Base-by-base conservation (phyloP, 1,140 invertebrate genomes). In the Antheraea mylitta region DNA sequence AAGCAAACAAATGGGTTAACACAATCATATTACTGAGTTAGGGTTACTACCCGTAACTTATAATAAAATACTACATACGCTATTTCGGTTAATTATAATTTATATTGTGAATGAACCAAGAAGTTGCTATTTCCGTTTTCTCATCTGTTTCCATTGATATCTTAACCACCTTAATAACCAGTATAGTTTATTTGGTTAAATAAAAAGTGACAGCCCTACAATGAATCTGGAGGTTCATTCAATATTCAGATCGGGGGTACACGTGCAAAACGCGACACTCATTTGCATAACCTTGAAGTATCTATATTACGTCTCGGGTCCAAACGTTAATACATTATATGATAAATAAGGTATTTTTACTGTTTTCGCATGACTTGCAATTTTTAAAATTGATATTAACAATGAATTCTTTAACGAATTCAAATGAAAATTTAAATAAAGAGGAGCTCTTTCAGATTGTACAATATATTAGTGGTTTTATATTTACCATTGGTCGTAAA, bases 311-410 rank as follows among this genome's bases (percentile, higher is more conserved):
- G 45, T 53, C 10, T 13, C 45, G 45, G 45, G 45, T 53, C 45
- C 45, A 53, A 53, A 53, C 45, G 45, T n/a, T n/a, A 11, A 13
- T 10, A 13, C 45, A 16, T 5, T 16, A 9, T 53, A 53, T 53
- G 13, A 53, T 53, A 53, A 53, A 53, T n/a, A 53, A 53, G 16
- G 7, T 13, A 42, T 42, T 9, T 58, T 60, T 60, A 19, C 22
- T 60, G 59, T 60, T 30, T 19, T 60, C 59, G 59, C 59, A 60
- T 60, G 59, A 60, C 22, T 60, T 60, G 59, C 59, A 60, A 10
- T 30, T 19, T 60, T 60, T 22, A 19, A n/a, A 60, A 60, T 60
- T 19, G 4, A 3, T 19, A 9, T 60, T 16, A 13, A 53, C 4
- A 42, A 42, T 0, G 8, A 0, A 11, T 42, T 42, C 9, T 53